Base-by-base conservation (phyloP, 2,797 vertebrate genomes). In the Antrozous pallidus region DNA sequence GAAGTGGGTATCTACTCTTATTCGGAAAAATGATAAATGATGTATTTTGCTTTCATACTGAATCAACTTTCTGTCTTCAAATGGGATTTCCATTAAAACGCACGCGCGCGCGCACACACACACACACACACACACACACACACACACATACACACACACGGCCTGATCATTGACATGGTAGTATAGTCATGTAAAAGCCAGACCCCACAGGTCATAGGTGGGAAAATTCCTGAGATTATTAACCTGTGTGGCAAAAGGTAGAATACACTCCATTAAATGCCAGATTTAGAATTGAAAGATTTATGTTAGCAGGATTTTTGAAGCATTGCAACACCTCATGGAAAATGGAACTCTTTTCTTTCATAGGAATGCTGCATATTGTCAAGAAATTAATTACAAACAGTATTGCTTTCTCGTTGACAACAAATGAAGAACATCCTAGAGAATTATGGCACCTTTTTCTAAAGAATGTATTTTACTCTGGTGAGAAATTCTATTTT, bases 401-500 rank as follows among this genome's bases (percentile, higher is more conserved):
- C 6, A 75, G 28, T 2, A 33, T 58, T 94, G 13, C 83, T 94
- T 87, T 47, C 16, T 86, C 56, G 0, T 81, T 70, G 51, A 90
- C 9, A 56, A 69, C 14, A 75, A 91, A 70, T 79, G n/a, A 24
- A 38, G 77, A 91, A 54, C 26, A 88, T 42, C 45, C 33, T 58
- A 91, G 54, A 94, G 7, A 58, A 88, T 91, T 91, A 56, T 8
- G 73, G 36, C 8, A 79, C 18, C 65, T 86, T 95, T 89, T 28
- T 63, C 20, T 12, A 77, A 82, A 74, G 33, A 84, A 79, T 0
- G 12, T 91, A 74, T 42, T 86, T 36, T 61, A 61, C 12, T 80
- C 65, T 70, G 67, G 7, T 63, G n/a, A 95, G 63, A 45, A 92
- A 63, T 20, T 58, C 58, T 80, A n/a, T 85, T 90, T 92, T 95